A percentile compares a stretch with the other conserved stretches of the same genome.
These are phyloP conservation scores for Aelia acuminata DNA, from an alignment of 2,888 invertebrate species.

Conservation along the genomic window DNA sequence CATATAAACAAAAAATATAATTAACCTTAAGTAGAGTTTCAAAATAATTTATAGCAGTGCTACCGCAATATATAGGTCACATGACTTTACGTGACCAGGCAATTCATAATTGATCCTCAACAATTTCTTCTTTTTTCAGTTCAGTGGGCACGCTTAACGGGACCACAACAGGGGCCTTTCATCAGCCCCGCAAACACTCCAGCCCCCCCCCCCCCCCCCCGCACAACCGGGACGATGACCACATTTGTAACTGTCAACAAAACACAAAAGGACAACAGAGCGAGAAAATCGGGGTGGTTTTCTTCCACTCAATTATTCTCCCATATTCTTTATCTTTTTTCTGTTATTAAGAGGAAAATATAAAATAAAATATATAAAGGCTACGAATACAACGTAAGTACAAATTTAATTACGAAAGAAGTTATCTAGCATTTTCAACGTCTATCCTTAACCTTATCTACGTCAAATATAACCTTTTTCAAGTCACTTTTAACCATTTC, in stretches of 20 bases:
- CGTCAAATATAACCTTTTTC: no score
- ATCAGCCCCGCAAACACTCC: background rate
- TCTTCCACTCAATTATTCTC: constrained; percentile 3
- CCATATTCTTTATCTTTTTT: background rate
- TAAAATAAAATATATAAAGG: background rate
- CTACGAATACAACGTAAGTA: background rate
- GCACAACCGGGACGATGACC: constrained; percentile 1
- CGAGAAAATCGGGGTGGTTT: background rate
- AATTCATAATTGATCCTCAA: constrained; percentile 44
- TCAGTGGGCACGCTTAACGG: constrained; percentile 20
- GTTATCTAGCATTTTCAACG: no score
- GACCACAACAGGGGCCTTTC: constrained; percentile 1
- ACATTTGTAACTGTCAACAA: constrained; percentile 12
- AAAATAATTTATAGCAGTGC: constrained; percentile 1
- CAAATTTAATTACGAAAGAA: background rate
- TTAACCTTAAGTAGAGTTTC: background rate
- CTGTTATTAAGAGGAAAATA: background rate
- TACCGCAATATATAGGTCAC: constrained; percentile 41
- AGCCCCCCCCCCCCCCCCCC: background rate
- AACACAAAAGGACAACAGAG: background rate
- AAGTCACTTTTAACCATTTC: no score
- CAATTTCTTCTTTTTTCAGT: constrained; percentile 5
- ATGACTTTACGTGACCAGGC: constrained; percentile 36
- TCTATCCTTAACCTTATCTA: no score
- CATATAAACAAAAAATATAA: background rate